Base-by-base conservation (phyloP, 2,113 vertebrate genomes). In the Dicerorhinus sumatrensis region DNA sequence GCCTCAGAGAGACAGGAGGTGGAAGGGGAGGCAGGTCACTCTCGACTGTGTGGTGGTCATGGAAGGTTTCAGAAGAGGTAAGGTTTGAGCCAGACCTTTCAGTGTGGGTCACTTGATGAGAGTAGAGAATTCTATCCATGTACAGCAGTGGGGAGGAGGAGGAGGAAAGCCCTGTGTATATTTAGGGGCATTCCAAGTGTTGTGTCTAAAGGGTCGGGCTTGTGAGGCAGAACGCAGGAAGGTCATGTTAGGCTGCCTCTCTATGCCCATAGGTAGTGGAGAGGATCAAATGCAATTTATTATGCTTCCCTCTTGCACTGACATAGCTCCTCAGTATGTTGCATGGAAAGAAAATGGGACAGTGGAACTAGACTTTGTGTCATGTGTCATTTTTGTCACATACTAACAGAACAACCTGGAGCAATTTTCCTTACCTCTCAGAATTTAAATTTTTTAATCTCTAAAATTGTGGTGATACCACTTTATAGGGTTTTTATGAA, bases 171-270 rank as follows among this genome's bases (percentile, higher is more conserved):
- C n/a, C 69, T 65, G 3, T 4, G 1, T 82, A 4, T 88, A 46
- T 42, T 72, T n/a, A 87, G 36, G 51, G 51, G 6, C 31, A 84
- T 88, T 70, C 42, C 3, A 2, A 77, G 46, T 67, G n/a, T 94
- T 89, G 83, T 97, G 86, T 81, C 36, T 63, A 27, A 75, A 94
- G 48, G 29, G 36, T 51, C 63, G 76, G 63, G 75, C 92, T 56
- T 87, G 54, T 89, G 48, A 82, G 39, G 46, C 42, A 8, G 33
- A 39, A 46, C 12, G 5, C 29, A 65, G 65, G 42, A 20, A 86
- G 75, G 42, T 76, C 63, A 56, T 39, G 6, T 62, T 77, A 89
- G 82, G 8, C 18, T 82, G 14, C 17, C 33, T 86, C 46, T 62
- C 70, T 91, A 12, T 62, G 10, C 62, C 36, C 63, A 39, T 27